Evolutionary conservation across 2,113 vertebrate genomes (phyloP).

Genomic region (Ginglymostoma cirratum): DNA sequence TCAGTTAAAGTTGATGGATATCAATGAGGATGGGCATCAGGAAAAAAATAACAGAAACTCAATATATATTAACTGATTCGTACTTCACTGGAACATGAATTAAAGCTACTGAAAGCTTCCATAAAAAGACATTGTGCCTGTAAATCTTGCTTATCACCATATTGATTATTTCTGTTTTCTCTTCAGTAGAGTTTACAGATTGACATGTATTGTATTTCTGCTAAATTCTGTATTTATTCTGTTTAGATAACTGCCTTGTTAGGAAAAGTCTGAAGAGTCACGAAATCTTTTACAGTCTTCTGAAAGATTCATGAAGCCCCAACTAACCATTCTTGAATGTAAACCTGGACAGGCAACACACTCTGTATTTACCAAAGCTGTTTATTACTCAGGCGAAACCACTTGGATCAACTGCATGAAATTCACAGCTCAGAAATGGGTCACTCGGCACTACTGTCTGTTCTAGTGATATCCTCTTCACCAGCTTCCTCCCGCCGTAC

Average conservation of each 20-base stretch:
- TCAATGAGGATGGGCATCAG: background rate
- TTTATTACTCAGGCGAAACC: background rate
- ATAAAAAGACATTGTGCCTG: background rate
- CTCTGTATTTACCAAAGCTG: background rate
- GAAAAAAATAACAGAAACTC: background rate
- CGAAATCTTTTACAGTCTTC: background rate
- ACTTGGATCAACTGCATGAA: background rate
- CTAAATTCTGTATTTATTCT: background rate
- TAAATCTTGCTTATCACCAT: background rate
- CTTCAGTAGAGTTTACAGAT: background rate
- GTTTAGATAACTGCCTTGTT: background rate
- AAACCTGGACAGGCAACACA: background rate
- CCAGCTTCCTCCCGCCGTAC: background rate
- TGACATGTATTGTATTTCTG: background rate
- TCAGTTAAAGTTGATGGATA: background rate
- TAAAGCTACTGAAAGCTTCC: background rate
- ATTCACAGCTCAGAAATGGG: background rate
- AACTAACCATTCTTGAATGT: background rate
- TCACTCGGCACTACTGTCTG: background rate
- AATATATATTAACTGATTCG: background rate
- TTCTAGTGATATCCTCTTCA: background rate
- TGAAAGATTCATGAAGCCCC: background rate
- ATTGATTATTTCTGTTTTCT: background rate
- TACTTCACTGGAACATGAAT: background rate
- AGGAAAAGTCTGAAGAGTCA: background rate